phyloP scores from a whole-genome alignment of 2,888 invertebrate genomes.

The Amphipoea lucens region DNA sequence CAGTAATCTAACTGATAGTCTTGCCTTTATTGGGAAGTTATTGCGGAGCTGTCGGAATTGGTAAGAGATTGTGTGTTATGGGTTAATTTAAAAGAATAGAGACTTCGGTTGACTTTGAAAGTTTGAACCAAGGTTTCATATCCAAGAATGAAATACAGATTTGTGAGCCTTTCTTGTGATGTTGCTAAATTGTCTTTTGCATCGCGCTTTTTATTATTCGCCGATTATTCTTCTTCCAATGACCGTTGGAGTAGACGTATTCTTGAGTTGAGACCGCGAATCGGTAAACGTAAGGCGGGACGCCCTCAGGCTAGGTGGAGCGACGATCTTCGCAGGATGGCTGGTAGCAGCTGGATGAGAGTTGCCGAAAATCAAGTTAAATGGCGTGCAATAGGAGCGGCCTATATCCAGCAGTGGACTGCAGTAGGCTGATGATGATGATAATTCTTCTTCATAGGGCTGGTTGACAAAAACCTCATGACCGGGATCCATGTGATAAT shows the following conservation, averaged over 20 bases:
- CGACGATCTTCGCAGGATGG: no score
- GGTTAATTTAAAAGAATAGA: constrained; percentile 9
- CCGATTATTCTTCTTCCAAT: neutral
- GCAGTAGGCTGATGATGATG: no score
- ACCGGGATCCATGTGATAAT: neutral
- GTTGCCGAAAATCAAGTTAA: no score
- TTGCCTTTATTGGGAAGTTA: constrained; percentile 38
- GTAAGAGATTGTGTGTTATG: constrained; percentile 4
- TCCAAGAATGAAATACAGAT: neutral
- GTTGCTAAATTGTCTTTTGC: neutral
- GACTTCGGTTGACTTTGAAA: neutral
- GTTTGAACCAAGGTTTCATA: neutral
- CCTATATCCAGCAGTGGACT: no score
- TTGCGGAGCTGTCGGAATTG: neutral
- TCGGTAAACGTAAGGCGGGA: no score
- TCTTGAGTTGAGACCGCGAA: no score
- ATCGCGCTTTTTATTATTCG: neutral
- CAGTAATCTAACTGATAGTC: constrained; percentile 59
- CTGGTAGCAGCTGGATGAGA: no score
- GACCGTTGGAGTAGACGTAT: no score
- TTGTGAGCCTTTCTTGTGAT: neutral
- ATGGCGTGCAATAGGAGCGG: no score
- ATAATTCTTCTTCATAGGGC: no score
- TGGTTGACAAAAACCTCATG: fast-evolving
- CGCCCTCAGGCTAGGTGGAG: no score